Evolutionary conservation across 2,888 invertebrate genomes (phyloP).

Genomic region (Leptinotarsa juncta): DNA sequence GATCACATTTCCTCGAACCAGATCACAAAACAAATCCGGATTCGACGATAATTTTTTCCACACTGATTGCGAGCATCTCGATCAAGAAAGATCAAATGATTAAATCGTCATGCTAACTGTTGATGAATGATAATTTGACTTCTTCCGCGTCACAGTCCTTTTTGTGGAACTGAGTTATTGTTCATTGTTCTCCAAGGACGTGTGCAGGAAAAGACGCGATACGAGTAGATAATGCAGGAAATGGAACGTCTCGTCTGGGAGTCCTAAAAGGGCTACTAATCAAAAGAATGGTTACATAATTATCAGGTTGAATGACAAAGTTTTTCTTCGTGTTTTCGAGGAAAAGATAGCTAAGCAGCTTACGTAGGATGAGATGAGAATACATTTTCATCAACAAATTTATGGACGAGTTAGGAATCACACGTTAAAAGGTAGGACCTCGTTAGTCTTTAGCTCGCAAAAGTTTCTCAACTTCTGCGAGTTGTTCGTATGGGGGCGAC

Average conservation of each 20-base stretch:
- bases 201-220: slow-evolving; percentile 2
- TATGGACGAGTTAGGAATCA: too few relatives aligned
- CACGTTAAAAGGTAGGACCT: too few relatives aligned
- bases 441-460: too few relatives aligned
- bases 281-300: too few relatives aligned
- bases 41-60: not conserved
- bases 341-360: too few relatives aligned
- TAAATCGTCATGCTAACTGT: not conserved
- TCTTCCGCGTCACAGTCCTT: slow-evolving; percentile 8
- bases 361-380: too few relatives aligned
- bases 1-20: slow-evolving; percentile 10
- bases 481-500: too few relatives aligned
- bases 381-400: too few relatives aligned
- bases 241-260: not conserved
- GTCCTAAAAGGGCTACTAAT: not conserved
- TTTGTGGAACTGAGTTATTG: not conserved
- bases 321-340: too few relatives aligned
- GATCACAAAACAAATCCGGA: not conserved
- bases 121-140: slow-evolving; percentile 5
- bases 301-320: too few relatives aligned
- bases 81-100: not conserved
- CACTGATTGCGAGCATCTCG: not conserved
- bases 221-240: slow-evolving; percentile 11
- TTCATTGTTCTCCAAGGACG: slow-evolving; percentile 18
- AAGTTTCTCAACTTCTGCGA: too few relatives aligned